A percentile compares a stretch with the other conserved stretches of the same genome.
Conservation (phyloP, 2,888 invertebrate species). For the Troides helena region DNA sequence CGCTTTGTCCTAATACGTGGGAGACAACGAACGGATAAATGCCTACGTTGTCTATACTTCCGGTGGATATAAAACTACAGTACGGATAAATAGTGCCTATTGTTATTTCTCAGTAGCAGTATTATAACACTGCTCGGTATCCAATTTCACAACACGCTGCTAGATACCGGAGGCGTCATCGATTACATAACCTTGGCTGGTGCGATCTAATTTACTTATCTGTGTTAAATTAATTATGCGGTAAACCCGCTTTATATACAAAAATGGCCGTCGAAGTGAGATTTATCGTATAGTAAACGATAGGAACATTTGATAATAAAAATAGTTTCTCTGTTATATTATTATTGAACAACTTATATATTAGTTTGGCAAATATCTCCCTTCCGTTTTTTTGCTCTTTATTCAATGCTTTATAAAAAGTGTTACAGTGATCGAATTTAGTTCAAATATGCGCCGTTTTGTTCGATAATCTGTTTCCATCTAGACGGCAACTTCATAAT, state of each 20-base stretch:
- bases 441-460: no score
- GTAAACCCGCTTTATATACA: background rate
- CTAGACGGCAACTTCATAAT: no score
- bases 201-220: constrained; percentile 29
- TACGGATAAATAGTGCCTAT: background rate
- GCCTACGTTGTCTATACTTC: no score
- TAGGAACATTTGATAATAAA: background rate
- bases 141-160: constrained; percentile 11
- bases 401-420: no score
- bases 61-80: background rate
- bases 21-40: no score
- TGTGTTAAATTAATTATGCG: constrained; percentile 27
- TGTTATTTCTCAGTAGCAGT: background rate
- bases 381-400: no score
- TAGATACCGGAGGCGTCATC: constrained; percentile 17
- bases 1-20: no score
- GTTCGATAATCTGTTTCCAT: no score
- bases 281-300: constrained; percentile 1
- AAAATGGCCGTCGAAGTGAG: constrained; percentile 3
- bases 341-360: no score
- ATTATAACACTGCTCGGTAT: constrained; percentile 3
- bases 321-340: no score
- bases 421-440: no score
- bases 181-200: constrained; percentile 26
- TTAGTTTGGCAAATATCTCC: no score